Conservation (phyloP, 2,888 invertebrate species). For the Gortyna flavago region DNA sequence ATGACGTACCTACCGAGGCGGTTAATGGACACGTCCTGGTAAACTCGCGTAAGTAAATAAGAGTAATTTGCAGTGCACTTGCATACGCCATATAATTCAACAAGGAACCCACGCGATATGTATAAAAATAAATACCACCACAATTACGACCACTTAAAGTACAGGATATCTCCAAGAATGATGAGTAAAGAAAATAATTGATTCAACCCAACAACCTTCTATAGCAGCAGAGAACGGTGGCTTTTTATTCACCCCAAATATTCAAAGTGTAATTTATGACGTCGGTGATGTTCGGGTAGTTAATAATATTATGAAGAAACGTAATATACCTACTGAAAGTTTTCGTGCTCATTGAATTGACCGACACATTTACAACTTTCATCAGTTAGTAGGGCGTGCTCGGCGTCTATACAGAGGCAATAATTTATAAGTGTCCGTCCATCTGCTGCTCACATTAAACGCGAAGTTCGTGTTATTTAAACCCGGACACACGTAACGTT, state of each 20-base stretch:
- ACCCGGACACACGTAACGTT: conserved; percentile 70
- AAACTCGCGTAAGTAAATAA: conserved; percentile 72
- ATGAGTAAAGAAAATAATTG: conserved; percentile 64
- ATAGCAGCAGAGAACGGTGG: conserved; percentile 31
- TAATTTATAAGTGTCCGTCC: conserved; percentile 79
- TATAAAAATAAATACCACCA: conserved; percentile 65
- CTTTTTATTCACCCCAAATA: conserved; percentile 42
- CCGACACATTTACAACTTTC: conserved; percentile 72
- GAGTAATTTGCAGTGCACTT: conserved; percentile 75
- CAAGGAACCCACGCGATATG: conserved; percentile 71
- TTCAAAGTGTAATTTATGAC: conserved; percentile 24
- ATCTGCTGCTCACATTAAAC: conserved; percentile 79
- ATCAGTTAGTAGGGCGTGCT: conserved; percentile 72
- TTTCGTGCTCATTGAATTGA: conserved; percentile 61
- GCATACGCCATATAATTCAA: conserved; percentile 73
- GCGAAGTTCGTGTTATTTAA: conserved; percentile 76
- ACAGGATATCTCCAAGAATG: conserved; percentile 59
- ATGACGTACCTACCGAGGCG: conserved; percentile 45
- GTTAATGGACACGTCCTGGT: conserved; percentile 68
- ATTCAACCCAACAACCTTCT: conserved; percentile 54
- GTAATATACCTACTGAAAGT: conserved; percentile 40
- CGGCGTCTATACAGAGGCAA: conserved; percentile 63
- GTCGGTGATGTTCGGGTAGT: background rate
- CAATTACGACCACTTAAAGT: conserved; percentile 72
- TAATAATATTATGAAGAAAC: conserved; percentile 16